phyloP scores from a whole-genome alignment of 2,797 vertebrate genomes.

The Sebastolobus alascanus region DNA sequence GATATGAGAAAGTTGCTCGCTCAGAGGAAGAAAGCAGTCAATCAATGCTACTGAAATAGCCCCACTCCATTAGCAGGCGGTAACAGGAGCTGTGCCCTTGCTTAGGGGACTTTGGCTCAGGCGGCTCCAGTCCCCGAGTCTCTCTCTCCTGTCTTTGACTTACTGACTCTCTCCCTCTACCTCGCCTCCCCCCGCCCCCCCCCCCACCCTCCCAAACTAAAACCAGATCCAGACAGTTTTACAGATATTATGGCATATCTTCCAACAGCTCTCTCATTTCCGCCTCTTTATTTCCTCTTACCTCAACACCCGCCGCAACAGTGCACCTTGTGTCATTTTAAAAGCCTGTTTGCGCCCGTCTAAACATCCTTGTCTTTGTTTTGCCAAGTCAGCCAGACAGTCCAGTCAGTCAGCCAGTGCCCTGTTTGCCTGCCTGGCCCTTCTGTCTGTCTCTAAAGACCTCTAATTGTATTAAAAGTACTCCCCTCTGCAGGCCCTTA shows the following conservation, averaged over 20 bases:
- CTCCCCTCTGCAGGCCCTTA: slow-evolving; percentile 76
- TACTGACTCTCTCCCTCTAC: slow-evolving; percentile 58
- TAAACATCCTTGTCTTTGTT: slow-evolving; percentile 65
- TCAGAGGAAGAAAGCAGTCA: slow-evolving; percentile 89
- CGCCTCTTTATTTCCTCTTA: slow-evolving; percentile 65
- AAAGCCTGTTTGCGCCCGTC: slow-evolving; percentile 63
- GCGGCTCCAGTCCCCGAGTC: slow-evolving; percentile 79
- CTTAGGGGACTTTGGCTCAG: slow-evolving; percentile 83
- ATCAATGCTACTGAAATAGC: slow-evolving; percentile 91
- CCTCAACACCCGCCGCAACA: slow-evolving; percentile 54
- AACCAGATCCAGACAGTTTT: slow-evolving; percentile 78
- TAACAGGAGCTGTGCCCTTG: slow-evolving; percentile 90
- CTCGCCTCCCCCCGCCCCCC: slow-evolving; percentile 3
- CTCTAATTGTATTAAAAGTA: slow-evolving; percentile 86
- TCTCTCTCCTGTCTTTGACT: slow-evolving; percentile 73
- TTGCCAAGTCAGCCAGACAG: slow-evolving; percentile 61
- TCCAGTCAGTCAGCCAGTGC: slow-evolving; percentile 54
- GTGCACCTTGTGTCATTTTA: slow-evolving; percentile 61
- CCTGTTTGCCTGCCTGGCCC: slow-evolving; percentile 63
- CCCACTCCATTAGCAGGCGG: slow-evolving; percentile 87
- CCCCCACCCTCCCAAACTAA: slow-evolving; percentile 58
- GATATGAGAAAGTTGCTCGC: slow-evolving; percentile 87
- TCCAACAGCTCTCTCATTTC: slow-evolving; percentile 67
- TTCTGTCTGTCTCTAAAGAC: slow-evolving; percentile 80
- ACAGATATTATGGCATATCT: slow-evolving; percentile 68